phyloP scores from a whole-genome alignment of 2,113 vertebrate genomes.

The Sula dactylatra region DNA sequence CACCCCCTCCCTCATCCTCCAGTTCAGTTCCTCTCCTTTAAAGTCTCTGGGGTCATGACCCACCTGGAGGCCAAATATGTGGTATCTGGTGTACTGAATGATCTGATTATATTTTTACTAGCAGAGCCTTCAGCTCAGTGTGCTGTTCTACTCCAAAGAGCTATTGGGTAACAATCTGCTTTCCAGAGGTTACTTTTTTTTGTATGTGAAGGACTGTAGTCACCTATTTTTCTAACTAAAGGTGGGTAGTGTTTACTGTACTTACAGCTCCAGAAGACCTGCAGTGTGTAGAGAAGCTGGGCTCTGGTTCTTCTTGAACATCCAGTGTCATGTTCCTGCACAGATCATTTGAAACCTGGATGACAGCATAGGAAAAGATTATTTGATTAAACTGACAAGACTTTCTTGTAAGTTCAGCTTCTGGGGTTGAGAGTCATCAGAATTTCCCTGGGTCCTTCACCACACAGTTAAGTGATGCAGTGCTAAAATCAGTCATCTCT shows the following conservation, averaged over 20 bases:
- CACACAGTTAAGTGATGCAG: not conserved
- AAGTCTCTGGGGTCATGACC: conserved; percentile 64
- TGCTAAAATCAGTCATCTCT: not conserved
- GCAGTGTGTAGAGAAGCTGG: not conserved
- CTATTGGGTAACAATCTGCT: not conserved
- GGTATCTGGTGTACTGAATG: conserved; percentile 51
- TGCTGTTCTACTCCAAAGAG: not conserved
- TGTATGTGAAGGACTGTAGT: not conserved
- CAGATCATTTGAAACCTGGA: not conserved
- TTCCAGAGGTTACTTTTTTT: not conserved
- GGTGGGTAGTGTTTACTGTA: not conserved
- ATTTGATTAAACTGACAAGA: not conserved
- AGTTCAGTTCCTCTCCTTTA: conserved; percentile 63
- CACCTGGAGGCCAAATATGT: conserved; percentile 56
- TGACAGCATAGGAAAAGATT: not conserved
- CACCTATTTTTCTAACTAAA: not conserved
- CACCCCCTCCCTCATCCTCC: conserved; percentile 47
- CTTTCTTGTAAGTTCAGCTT: not conserved
- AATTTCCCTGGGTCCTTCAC: not conserved
- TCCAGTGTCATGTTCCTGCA: not conserved
- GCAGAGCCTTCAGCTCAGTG: not conserved
- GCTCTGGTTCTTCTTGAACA: not conserved
- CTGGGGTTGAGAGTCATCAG: not conserved
- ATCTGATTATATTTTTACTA: conserved; percentile 57
- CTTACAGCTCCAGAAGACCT: not conserved